phyloP scores from a whole-genome alignment of 2,113 vertebrate species.

The Periophthalmus modestus region DNA sequence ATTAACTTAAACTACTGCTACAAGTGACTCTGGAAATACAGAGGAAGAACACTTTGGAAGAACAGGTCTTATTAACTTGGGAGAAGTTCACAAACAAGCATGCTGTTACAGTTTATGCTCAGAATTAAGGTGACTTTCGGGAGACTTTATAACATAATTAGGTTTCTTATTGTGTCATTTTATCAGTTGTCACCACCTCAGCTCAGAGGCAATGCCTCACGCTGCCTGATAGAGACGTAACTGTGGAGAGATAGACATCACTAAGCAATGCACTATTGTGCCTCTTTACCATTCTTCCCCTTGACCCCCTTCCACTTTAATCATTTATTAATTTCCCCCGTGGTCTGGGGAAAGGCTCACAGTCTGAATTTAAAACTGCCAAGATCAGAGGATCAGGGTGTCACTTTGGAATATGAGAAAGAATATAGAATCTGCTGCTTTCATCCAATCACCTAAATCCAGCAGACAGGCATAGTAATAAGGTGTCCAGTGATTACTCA shows the following conservation, averaged over 20 bases:
- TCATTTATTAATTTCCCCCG: constrained; percentile 78
- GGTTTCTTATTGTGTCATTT: constrained; percentile 27
- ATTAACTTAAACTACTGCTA: too few species aligned
- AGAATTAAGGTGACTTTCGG: neutral
- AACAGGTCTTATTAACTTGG: neutral
- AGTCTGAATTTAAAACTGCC: constrained; percentile 71
- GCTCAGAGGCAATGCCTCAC: constrained; percentile 22
- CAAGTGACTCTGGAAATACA: too few species aligned
- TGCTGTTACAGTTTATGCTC: neutral
- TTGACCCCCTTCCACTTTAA: constrained; percentile 68
- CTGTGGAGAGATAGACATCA: constrained; percentile 55
- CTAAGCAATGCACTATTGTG: constrained; percentile 61
- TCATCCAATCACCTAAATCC: constrained; percentile 63
- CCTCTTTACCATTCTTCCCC: constrained; percentile 66
- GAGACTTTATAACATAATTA: constrained; percentile 22
- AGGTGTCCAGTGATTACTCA: constrained; percentile 43
- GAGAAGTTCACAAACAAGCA: neutral
- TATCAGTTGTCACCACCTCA: constrained; percentile 57
- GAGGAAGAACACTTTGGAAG: neutral
- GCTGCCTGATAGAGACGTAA: constrained; percentile 56
- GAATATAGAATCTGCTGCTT: constrained; percentile 67
- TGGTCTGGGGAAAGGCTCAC: constrained; percentile 64
- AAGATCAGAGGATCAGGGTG: constrained; percentile 67
- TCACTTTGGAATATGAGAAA: constrained; percentile 68
- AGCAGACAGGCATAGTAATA: constrained; percentile 58